phyloP scores from a whole-genome alignment of 2,888 invertebrate genomes.

The Melieria crassipennis region DNA sequence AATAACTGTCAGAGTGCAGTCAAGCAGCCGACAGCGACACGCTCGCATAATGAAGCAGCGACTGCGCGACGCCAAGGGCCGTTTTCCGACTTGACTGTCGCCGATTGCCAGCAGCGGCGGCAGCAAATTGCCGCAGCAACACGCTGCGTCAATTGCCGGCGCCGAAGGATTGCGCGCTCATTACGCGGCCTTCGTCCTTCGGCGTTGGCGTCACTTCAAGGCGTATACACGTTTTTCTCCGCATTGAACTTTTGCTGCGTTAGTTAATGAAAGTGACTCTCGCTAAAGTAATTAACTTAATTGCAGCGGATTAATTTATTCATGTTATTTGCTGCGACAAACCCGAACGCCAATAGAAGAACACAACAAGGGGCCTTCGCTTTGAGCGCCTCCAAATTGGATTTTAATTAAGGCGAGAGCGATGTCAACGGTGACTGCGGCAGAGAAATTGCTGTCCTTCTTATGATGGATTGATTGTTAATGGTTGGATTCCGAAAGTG shows the following conservation, averaged over 20 bases:
- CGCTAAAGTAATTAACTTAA: slow-evolving; percentile 33
- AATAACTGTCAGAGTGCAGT: no score
- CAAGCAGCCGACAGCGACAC: no score
- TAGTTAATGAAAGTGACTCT: slow-evolving; percentile 32
- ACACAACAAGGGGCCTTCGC: no score
- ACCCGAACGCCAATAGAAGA: background rate
- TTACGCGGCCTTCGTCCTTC: background rate
- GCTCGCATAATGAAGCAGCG: no score
- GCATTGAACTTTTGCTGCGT: slow-evolving; percentile 30
- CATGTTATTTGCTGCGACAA: slow-evolving; percentile 4
- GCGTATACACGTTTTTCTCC: background rate
- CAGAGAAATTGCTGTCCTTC: background rate
- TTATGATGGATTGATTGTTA: no score
- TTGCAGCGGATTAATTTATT: slow-evolving; percentile 32
- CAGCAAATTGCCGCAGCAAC: no score
- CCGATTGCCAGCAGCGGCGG: no score
- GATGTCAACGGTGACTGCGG: background rate
- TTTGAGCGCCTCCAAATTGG: slow-evolving; percentile 21
- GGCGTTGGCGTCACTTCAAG: background rate
- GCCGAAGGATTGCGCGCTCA: no score
- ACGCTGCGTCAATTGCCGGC: no score
- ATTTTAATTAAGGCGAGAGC: slow-evolving; percentile 31
- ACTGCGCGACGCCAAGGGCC: no score
- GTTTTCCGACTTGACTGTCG: no score
- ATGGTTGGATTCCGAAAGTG: no score